These are phyloP conservation scores for Carabus problematicus DNA, from an alignment of 2,888 invertebrate species.

Conservation along the genomic window DNA sequence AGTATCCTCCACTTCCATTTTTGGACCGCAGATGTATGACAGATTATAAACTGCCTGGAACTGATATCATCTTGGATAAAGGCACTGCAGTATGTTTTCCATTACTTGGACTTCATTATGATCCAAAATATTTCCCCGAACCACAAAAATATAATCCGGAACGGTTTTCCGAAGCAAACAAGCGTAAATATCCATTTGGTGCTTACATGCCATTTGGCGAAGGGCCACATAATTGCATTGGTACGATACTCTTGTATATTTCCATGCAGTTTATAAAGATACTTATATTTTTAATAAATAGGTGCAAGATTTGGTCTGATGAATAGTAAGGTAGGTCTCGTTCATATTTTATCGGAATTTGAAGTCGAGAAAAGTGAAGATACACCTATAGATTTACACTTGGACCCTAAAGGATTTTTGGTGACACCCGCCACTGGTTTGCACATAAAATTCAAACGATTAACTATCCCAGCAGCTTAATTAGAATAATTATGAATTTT, in stretches of 20 bases:
- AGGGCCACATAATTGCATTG: constrained; percentile 56
- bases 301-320: constrained; percentile 56
- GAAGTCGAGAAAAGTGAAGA: constrained; percentile 50
- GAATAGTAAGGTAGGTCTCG: constrained; percentile 54
- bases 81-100: constrained; percentile 58
- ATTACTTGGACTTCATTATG: constrained; percentile 53
- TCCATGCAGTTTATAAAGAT: not conserved
- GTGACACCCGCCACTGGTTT: constrained; percentile 52
- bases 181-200: constrained; percentile 48
- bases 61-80: constrained; percentile 55
- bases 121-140: constrained; percentile 57
- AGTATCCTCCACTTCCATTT: constrained; percentile 57
- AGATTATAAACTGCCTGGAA: constrained; percentile 55
- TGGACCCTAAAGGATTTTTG: constrained; percentile 53
- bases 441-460: constrained; percentile 49
- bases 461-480: constrained; percentile 36
- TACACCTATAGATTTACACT: constrained; percentile 51
- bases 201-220: constrained; percentile 55
- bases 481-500: not conserved
- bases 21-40: constrained; percentile 51
- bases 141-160: constrained; percentile 60
- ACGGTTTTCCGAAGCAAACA: constrained; percentile 56
- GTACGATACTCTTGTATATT: constrained; percentile 46
- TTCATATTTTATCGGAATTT: constrained; percentile 52
- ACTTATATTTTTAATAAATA: constrained; percentile 46